Evolutionary conservation across 2,888 invertebrate species (phyloP).

Genomic region (Gymnosoma rotundatum): DNA sequence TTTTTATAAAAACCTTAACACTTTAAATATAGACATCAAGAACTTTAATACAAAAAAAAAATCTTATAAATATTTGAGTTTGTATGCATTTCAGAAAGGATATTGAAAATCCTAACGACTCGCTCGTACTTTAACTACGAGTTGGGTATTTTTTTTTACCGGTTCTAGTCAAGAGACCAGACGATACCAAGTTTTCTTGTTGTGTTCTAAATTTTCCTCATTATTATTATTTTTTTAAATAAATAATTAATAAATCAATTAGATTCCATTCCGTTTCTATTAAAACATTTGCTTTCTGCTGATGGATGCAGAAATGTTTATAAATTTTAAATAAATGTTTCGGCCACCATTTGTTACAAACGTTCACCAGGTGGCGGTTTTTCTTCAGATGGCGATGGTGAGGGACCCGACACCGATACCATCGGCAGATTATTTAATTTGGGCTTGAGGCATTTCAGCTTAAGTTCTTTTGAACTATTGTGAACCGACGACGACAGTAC

Average conservation of each 20-base stretch:
- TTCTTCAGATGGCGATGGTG: constrained; percentile 86
- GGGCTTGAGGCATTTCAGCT: constrained; percentile 76
- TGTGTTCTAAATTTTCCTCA: constrained; percentile 3
- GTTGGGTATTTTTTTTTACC: neutral
- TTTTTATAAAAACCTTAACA: neutral
- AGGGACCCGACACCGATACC: constrained; percentile 90
- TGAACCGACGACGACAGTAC: constrained; percentile 75
- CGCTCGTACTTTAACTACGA: too few species aligned
- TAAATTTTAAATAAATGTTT: constrained; percentile 82
- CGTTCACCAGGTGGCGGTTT: constrained; percentile 81
- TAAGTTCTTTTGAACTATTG: constrained; percentile 77
- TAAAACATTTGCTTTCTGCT: constrained; percentile 25
- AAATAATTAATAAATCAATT: neutral
- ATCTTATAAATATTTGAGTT: neutral
- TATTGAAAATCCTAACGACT: neutral
- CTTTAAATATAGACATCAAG: constrained; percentile 43
- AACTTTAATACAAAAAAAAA: constrained; percentile 26
- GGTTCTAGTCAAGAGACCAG: neutral
- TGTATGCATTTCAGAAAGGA: neutral
- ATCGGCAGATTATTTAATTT: constrained; percentile 85
- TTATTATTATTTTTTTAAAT: neutral
- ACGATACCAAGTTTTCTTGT: neutral
- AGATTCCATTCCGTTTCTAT: constrained; percentile 50
- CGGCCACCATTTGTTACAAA: constrained; percentile 82
- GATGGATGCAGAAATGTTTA: constrained; percentile 4